Percentiles rank a stretch among this genome's conserved stretches.
Conservation (phyloP, 2,888 invertebrate species). For the Sarcophaga variegata region DNA sequence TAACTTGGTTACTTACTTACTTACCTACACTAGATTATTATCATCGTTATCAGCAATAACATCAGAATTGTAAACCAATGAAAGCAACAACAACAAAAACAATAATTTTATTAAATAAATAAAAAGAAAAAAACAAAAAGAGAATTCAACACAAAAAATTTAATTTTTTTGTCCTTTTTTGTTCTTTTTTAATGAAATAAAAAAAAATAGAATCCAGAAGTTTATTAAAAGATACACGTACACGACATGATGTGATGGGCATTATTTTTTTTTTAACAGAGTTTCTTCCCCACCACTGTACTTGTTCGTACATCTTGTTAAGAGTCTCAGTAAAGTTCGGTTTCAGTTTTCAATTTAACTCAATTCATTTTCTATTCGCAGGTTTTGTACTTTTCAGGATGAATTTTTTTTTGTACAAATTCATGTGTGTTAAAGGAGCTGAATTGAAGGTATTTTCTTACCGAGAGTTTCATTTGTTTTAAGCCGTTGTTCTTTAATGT, state of each 20-base stretch:
- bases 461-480: constrained; percentile 37
- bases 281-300: constrained; percentile 3
- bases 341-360: constrained; percentile 32
- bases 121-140: background rate
- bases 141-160: background rate
- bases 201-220: constrained; percentile 47
- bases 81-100: background rate
- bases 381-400: constrained; percentile 38
- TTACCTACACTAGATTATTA: constrained; percentile 52
- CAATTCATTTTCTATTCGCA: constrained; percentile 24
- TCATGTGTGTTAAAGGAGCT: constrained; percentile 49
- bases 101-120: constrained; percentile 54
- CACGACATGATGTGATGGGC: constrained; percentile 68
- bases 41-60: constrained; percentile 39
- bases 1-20: constrained; percentile 27
- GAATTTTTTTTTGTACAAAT: constrained; percentile 18
- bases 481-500: background rate
- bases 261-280: constrained; percentile 48
- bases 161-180: too few species aligned
- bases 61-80: constrained; percentile 14
- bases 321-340: background rate
- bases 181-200: constrained; percentile 26
- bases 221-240: constrained; percentile 70
- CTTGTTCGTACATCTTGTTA: background rate
- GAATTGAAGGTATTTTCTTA: constrained; percentile 34